Evolutionary conservation across 2,113 vertebrate species (phyloP), one percentile per base, ranked within the genome.

Genomic region (Oceanodroma tethys): DNA sequence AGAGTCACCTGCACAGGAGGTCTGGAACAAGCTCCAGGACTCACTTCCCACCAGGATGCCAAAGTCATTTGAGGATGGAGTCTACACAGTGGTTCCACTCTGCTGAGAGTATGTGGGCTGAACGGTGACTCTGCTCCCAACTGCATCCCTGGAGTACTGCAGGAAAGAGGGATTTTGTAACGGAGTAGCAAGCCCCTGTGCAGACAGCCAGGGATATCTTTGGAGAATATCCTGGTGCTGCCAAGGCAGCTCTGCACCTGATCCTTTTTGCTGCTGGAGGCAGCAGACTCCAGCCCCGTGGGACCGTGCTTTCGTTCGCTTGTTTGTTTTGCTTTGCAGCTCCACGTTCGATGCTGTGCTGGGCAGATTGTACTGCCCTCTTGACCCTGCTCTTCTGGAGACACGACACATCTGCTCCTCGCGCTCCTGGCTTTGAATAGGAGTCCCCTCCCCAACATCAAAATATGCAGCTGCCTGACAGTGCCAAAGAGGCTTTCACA

Each of bases 401-500:
- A 73, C 55, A 23, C 0, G 4, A 60, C 43, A 38, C 40, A 65
- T 76, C 55, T 93, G 53, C 38, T 94, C 66, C 62, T 70, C 4
- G 1, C 1, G 0, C 36, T 81, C 50, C 63, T 78, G 40, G 42
- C 25, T 83, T 93, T 62, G 84, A 76, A 22, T 2, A 30, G 67
- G 30, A 90, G 30, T 59, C 36, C 36, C 75, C 66, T 88, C 79
- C 70, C 48, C 36, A 84, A 5, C 21, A 40, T 23, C 9, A 60
- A 94, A 90, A 63, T 15, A 70, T 32, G 67, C 86, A 79, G 74
- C 58, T 89, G 65, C 7, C 84, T 83, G 60, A 58, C 17, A 7
- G 62, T 52, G 84, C 68, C 88, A 74, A 50, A 23, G 60, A 74
- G 65, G 71, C 60, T 97, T 95, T 91, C 94, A 71, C 72, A 97